Evolutionary conservation across 2,797 vertebrate species (phyloP), one percentile per base, ranked within the genome.

Genomic region (Periparus ater): DNA sequence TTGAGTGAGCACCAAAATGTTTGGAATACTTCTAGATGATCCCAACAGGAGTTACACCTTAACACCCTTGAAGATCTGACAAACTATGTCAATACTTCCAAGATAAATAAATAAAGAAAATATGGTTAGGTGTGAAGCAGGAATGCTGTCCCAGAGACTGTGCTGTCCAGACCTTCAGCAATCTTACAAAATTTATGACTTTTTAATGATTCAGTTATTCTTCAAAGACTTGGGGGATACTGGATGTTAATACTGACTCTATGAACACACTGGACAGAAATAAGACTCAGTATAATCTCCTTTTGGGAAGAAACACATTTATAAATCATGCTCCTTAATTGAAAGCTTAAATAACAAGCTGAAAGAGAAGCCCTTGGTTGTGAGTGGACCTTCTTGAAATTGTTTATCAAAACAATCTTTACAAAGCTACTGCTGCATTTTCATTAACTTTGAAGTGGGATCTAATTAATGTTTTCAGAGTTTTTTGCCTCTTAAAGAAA

Each of bases 121-220:
- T 93, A 83, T 2, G 15, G 68, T 94, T 89, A 93, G 92, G 66
- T 91, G 85, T 90, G 91, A 96, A 96, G 96, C 78, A 92, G 90
- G 73, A 94, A 89, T 21, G 50, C 79, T 88, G 70, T 42, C 65
- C 65, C 90, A 88, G 85, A 89, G 86, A 91, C 50, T 85, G 51
- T 47, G 38, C 53, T 81, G 32, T 40, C 30, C n/a, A 79, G 68
- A 85, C 26, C 44, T 83, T 48, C 58, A 62, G 13, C 0, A 2
- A 10, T 82, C 61, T 85, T 53, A n/a, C 10, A 91, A 85, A 92
- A 92, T 61, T 7, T 27, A 25, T 94, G 47, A 76, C 55, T 44
- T 87, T 58, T 79, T 77, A 44, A 34, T 48, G 26, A 88, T 93
- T 93, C 80, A 67, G 19, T 71, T 94, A 76, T 57, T 86, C 45